phyloP scores from a whole-genome alignment of 2,888 invertebrate species.

The Lamproptera curius region DNA sequence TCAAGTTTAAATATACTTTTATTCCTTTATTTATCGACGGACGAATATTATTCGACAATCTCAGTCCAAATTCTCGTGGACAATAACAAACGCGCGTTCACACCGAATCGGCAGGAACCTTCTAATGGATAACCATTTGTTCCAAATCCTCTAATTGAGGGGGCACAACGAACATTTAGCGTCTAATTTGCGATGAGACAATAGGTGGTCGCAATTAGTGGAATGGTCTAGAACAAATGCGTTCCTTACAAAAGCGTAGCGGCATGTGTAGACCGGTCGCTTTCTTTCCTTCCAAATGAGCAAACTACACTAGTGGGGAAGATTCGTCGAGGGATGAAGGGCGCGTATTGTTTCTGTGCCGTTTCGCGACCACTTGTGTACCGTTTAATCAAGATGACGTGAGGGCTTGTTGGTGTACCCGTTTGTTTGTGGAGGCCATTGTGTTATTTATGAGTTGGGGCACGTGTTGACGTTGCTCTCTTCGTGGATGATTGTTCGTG shows the following conservation, averaged over 20 bases:
- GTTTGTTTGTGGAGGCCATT: constrained; percentile 13
- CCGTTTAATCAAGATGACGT: constrained; percentile 64
- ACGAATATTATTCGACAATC: too few species aligned
- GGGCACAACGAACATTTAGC: constrained; percentile 55
- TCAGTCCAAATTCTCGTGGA: too few species aligned
- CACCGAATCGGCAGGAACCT: too few species aligned
- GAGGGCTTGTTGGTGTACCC: constrained; percentile 29
- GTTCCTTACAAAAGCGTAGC: constrained; percentile 65
- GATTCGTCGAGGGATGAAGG: constrained; percentile 67
- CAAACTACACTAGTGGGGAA: constrained; percentile 70
- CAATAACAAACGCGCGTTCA: too few species aligned
- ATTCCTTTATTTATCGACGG: too few species aligned
- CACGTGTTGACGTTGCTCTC: background rate
- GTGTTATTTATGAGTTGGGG: constrained; percentile 12
- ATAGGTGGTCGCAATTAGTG: constrained; percentile 74
- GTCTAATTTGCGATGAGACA: constrained; percentile 70
- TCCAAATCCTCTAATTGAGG: constrained; percentile 45
- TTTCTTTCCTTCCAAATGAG: constrained; percentile 77
- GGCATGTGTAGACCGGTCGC: constrained; percentile 53
- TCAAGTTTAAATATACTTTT: too few species aligned
- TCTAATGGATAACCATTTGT: constrained; percentile 39
- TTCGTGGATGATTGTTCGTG: background rate
- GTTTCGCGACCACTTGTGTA: constrained; percentile 68
- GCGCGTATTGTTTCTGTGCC: constrained; percentile 56
- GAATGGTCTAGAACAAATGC: constrained; percentile 74